Evolutionary conservation across 1,140 invertebrate species (phyloP), one percentile per base, ranked within the genome.

Genomic region (Ptiloglossa arizonensis): DNA sequence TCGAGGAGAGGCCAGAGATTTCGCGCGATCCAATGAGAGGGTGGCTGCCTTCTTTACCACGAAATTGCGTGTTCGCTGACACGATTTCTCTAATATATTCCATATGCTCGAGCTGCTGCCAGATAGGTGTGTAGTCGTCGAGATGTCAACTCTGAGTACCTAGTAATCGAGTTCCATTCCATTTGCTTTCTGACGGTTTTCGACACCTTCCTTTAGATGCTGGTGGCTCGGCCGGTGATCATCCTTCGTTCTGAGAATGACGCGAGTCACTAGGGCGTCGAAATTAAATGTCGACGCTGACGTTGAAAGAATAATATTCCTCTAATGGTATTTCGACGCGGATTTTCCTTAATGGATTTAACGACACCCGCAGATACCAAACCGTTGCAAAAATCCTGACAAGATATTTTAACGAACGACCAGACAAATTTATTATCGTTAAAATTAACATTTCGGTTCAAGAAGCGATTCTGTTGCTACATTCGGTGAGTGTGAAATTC

Each of bases 141-240:
- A 22, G 9, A 35, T 59, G 57, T 77, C 46, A 71, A 44, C 15
- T 35, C 35, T 17, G 56, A 54, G 62, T 52, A 62, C 19, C 46
- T 48, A 19, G 57, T 62, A 77, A 77, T 71, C 74, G 57, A 44
- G 35, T 62, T 77, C 38, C 35, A 71, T 77, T 77, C 46, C 59
- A 29, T n/a, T 9, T 44, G 32, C n/a, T 70, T 77, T 32, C 57
- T 70, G n/a, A 48, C 13, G 35, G 8, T 77, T 71, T 52, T 77
- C 67, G 41, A 77, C 67, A 29, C 41, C 32, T 27, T 38, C 63
- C 35, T 27, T 24, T 41, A 29, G 15, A 2, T 27, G 27, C 57
- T 38, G n/a, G 0, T 19, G 24, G n/a, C 8, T 32, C 22, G 6
- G 27, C 1, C 17, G 0, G 5, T 22, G 41, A 54, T 57, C 67